Base-by-base conservation (phyloP, 2,113 vertebrate species). In the Cromileptes altivelis region DNA sequence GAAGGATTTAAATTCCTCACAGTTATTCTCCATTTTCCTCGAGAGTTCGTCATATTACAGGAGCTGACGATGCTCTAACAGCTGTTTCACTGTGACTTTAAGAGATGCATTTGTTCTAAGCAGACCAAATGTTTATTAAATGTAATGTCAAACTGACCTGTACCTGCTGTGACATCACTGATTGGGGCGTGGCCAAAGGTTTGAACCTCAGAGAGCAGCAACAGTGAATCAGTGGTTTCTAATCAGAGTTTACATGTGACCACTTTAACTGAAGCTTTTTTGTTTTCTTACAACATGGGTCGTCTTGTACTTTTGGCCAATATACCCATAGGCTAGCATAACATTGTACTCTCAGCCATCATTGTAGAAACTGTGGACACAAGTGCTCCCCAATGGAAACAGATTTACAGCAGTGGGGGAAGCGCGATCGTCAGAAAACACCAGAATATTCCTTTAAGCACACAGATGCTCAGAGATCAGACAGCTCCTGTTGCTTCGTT, bases 161-260 rank as follows among this genome's bases (percentile, higher is more conserved):
- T 65, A 67, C 37, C n/a, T 30, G 30, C 18, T 55, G 49, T 80
- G 60, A 64, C 37, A 49, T 80, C 37, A 72, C 49, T 13, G 14
- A 23, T 23, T 6, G 33, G 33, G 57, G 58, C 0, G 21, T 55
- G 42, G 30, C 45, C n/a, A 33, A 6, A 52, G 2, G 49, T 72
- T 76, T 84, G 58, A 70, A 30, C 9, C 25, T 47, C 62, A 69
- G 55, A 60, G 49, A 78, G 58, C 78, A 61, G 68, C 70, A 45
- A 9, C 50, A 37, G 21, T 27, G 4, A 42, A 70, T 63, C 5
- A 7, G 27, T 25, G 15, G 37, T 69, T 49, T 37, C 23, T 12
- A 10, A 42, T 11, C 23, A 23, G 58, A 50, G 45, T 60, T 42
- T 42, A 82, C 40, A 63, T 12, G 49, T 40, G 30, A 83, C 3